Percentiles rank a stretch among this genome's conserved stretches.
These are phyloP conservation scores for Epizoanthus illoricatus DNA, from an alignment of 92 coral and sea anemone species.

Conservation along the genomic window DNA sequence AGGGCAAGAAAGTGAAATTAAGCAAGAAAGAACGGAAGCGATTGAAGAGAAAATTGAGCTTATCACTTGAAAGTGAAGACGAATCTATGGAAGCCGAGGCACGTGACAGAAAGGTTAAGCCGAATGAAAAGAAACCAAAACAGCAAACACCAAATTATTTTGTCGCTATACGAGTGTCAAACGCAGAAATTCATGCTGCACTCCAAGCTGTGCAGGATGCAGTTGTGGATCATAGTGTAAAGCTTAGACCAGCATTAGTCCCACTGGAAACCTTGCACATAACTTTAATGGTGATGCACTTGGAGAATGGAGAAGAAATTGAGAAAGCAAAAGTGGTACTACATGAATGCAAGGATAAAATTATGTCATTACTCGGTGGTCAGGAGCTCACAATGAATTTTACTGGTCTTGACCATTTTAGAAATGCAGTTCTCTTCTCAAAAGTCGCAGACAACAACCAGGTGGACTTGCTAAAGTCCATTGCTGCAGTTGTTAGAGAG, in stretches of 20 bases:
- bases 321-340: conserved; percentile 69
- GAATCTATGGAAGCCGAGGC: conserved; percentile 4
- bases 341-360: conserved; percentile 51
- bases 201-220: conserved; percentile 77
- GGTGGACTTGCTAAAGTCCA: conserved; percentile 45
- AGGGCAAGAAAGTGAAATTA: conserved; percentile 20
- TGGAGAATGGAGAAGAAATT: conserved; percentile 55
- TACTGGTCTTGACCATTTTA: conserved; percentile 81
- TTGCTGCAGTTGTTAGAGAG: conserved; percentile 57
- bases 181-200: conserved; percentile 72
- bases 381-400: conserved; percentile 54
- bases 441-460: conserved; percentile 65
- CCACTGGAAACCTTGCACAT: conserved; percentile 82
- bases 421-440: conserved; percentile 82
- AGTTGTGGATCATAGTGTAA: conserved; percentile 54
- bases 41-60: conserved; percentile 20
- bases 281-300: conserved; percentile 87
- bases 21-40: conserved; percentile 33
- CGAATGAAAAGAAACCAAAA: conserved; percentile 35
- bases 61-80: conserved; percentile 36
- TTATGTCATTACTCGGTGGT: conserved; percentile 43
- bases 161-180: conserved; percentile 83
- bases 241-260: conserved; percentile 74
- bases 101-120: neutral
- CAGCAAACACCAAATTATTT: conserved; percentile 79